Percentiles rank a stretch among this genome's conserved stretches.
Evolutionary conservation across 2,113 vertebrate species (phyloP).

Genomic region (Bothrops jararaca): DNA sequence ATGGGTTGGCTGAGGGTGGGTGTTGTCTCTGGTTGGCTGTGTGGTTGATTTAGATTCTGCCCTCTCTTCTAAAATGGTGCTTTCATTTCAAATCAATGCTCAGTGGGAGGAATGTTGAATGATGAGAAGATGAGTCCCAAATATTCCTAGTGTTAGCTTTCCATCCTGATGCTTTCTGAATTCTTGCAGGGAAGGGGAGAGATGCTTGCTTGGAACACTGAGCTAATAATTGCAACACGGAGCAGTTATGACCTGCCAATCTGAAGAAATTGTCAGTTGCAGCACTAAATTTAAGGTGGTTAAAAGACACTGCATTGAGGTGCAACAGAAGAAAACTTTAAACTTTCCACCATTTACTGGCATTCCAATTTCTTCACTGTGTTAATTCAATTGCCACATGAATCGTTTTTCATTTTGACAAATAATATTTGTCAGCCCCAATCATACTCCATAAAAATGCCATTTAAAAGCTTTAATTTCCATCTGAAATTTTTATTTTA

Average conservation of each 20-base stretch:
- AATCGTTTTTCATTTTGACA: not conserved
- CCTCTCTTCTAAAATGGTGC: not conserved
- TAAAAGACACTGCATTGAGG: not conserved
- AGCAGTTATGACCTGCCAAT: not conserved
- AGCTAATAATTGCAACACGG: not conserved
- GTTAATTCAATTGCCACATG: not conserved
- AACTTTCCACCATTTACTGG: not conserved
- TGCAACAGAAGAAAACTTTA: not conserved
- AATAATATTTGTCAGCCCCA: not conserved
- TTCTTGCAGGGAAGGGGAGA: not conserved
- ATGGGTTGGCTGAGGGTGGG: no score
- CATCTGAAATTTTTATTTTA: constrained; percentile 4
- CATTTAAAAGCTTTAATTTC: not conserved
- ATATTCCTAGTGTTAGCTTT: not conserved
- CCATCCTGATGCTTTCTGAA: not conserved
- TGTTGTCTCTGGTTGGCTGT: no score
- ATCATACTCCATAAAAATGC: constrained; percentile 17
- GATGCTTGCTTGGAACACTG: not conserved
- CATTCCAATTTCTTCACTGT: not conserved
- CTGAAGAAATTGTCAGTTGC: not conserved
- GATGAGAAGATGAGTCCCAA: not conserved
- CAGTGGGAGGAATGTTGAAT: not conserved
- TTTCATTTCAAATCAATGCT: not conserved
- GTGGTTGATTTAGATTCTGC: no score
- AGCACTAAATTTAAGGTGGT: not conserved